A percentile compares a stretch with the other conserved stretches of the same genome.
These are phyloP conservation scores for Miniopterus natalensis DNA, from an alignment of 2,113 vertebrate species.

Conservation along the genomic window DNA sequence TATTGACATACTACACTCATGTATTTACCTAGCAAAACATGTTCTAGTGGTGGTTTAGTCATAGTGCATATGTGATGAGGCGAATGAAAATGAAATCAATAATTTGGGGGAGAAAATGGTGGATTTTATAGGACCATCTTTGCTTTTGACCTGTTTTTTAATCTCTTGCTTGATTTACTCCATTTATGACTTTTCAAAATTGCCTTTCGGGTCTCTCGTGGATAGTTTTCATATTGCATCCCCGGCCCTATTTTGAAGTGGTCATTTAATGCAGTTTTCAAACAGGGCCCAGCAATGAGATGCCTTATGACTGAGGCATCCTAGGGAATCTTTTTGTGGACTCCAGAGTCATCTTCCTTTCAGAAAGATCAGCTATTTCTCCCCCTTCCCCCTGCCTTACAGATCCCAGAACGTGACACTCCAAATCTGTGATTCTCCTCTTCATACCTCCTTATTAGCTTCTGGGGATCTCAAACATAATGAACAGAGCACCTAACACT, in stretches of 20 bases:
- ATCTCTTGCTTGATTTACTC: not conserved
- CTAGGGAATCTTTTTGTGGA: not conserved
- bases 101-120: not conserved
- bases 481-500: not conserved
- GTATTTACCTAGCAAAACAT: not conserved
- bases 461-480: not conserved
- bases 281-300: not conserved
- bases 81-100: not conserved
- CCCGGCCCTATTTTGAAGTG: not conserved
- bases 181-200: not conserved
- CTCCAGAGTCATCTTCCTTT: not conserved
- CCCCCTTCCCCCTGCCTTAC: not conserved
- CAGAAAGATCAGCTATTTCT: not conserved
- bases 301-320: not conserved
- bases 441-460: not conserved
- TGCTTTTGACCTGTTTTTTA: not conserved
- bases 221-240: not conserved
- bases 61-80: not conserved
- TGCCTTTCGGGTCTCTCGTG: not conserved
- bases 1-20: not conserved
- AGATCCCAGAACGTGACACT: not conserved
- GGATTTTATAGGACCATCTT: not conserved
- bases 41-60: not conserved
- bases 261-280: not conserved
- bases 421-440: not conserved